These are phyloP conservation scores for Dromiciops gliroides DNA, from an alignment of 2,113 vertebrate genomes.

Conservation along the genomic window DNA sequence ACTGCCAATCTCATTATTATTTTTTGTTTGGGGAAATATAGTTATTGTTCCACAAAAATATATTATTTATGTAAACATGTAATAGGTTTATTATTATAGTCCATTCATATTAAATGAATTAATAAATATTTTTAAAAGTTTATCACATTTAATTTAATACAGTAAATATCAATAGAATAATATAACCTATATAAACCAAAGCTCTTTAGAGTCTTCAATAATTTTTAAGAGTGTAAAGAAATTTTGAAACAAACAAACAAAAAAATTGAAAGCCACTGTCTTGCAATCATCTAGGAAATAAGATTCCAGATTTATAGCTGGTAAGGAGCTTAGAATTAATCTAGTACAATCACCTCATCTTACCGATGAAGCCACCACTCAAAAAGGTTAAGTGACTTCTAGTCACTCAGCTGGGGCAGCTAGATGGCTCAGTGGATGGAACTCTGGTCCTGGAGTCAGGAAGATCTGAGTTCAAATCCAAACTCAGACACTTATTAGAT, in stretches of 20 bases:
- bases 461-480: not conserved
- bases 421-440: not conserved
- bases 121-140: not conserved
- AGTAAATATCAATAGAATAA: not conserved
- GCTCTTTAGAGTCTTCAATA: not conserved
- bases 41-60: not conserved
- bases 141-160: not conserved
- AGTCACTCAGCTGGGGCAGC: too few species aligned
- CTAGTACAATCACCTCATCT: too few species aligned
- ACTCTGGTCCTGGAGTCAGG: not conserved
- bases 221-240: not conserved
- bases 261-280: not conserved
- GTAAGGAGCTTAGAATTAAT: too few species aligned
- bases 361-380: too few species aligned
- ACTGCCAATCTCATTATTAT: not conserved
- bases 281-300: too few species aligned
- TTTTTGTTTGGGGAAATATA: not conserved
- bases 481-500: not conserved
- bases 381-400: too few species aligned
- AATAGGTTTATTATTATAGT: not conserved
- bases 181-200: not conserved
- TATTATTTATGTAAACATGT: not conserved
- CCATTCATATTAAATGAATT: not conserved
- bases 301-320: too few species aligned
- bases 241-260: not conserved